Evolutionary conservation across 2,797 vertebrate genomes (phyloP).

Genomic region (Sebastes kiyomatsui): DNA sequence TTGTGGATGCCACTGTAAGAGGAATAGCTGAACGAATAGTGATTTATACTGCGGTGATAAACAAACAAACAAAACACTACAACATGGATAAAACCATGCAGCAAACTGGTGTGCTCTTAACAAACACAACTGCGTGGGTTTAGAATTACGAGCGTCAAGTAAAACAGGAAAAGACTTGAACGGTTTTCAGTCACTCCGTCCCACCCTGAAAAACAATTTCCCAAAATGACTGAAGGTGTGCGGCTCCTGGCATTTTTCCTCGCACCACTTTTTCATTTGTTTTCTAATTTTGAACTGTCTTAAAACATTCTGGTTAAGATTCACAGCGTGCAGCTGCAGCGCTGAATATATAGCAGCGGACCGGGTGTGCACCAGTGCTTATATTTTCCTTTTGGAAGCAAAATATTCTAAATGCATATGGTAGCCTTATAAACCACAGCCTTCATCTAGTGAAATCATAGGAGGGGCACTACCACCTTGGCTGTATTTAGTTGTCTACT

Average conservation of each 20-base stretch:
- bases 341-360: not conserved
- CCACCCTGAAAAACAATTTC: constrained; percentile 49
- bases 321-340: constrained; percentile 77
- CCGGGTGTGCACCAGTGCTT: constrained; percentile 32
- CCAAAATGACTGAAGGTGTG: constrained; percentile 59
- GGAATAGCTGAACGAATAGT: constrained; percentile 4
- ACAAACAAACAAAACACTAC: constrained; percentile 20
- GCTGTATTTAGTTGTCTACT: constrained; percentile 84
- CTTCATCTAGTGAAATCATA: constrained; percentile 73
- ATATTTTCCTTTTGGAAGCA: constrained; percentile 74
- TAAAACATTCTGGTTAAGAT: constrained; percentile 66
- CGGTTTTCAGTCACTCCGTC: constrained; percentile 20
- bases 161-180: constrained; percentile 54
- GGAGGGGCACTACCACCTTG: constrained; percentile 80
- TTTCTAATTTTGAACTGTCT: constrained; percentile 61
- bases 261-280: constrained; percentile 60
- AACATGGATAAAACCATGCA: not conserved
- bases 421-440: constrained; percentile 70
- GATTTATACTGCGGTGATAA: constrained; percentile 13
- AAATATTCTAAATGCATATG: constrained; percentile 76
- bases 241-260: constrained; percentile 51
- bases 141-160: constrained; percentile 22
- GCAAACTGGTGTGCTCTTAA: not conserved
- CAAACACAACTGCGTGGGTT: constrained; percentile 23
- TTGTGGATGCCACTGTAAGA: constrained; percentile 4